Evolutionary conservation across 2,113 vertebrate species (phyloP), one percentile per base, ranked within the genome.

Genomic region (Bufo bufo): DNA sequence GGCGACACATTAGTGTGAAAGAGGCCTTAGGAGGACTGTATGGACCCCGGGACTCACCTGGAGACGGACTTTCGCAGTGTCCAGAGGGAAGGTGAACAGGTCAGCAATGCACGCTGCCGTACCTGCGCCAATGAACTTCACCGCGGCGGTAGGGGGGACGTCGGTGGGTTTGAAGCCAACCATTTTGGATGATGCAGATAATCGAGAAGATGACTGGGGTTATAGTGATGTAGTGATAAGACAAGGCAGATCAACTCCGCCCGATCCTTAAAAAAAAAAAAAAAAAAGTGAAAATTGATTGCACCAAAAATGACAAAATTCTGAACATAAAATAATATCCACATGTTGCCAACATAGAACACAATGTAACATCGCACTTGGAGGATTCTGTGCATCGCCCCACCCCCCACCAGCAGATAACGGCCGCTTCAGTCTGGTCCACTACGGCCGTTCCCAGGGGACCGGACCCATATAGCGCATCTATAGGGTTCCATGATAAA

Each of bases 1-100:
- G n/a, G n/a, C n/a, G n/a, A n/a, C n/a, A n/a, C n/a, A n/a, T n/a
- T n/a, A n/a, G n/a, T n/a, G n/a, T n/a, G n/a, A n/a, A n/a, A n/a
- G 33, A 33, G 33, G 33, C 3, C 0, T 17, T 59, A 4, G 14
- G 17, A 17, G 2, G 4, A 6, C 0, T 33, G 33, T 33, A 33
- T 33, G 33, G 23, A 13, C 23, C 1, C 2, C 2, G 11, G 11
- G 8, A 52, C 82, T 92, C 84, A 97, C 96, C 95, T 97, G 96
- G 75, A 97, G 94, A 58, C 96, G 89, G 86, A 97, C 96, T 93
- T 97, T 97, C 54, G 96, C 96, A 0, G 96, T 97, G 93, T 97
- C 96, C 94, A 97, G 85, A 0, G 96, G 96, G 89, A 96, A 97
- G n/a, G 96, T 97, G 93, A 94, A 93, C 90, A 97, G 92, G 83